Evolutionary conservation across 1,140 invertebrate genomes (phyloP), one percentile per base, ranked within the genome.

Genomic region (Lanistes nyassanus): DNA sequence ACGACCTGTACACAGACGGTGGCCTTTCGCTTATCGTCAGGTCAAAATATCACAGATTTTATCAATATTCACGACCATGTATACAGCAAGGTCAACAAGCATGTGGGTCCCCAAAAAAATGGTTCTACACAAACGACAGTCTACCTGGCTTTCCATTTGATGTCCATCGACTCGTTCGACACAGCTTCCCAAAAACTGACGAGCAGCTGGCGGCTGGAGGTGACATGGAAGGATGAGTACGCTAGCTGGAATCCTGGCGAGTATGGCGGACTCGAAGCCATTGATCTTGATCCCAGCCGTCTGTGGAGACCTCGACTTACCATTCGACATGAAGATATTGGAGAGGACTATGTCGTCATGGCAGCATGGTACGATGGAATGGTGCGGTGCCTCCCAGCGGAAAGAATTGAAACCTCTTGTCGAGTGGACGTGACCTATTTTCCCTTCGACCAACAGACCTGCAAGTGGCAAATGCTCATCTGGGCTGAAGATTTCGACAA

Each of bases 361-460:
- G 53, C 21, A 0, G 29, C 69, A 3, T 29, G 81, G 85, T 94
- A 95, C 88, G 97, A 97, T 90, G 97, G 97, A 29, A 96, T 95
- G 90, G 96, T 98, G 58, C 91, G 94, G 56, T 98, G 96, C 96
- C 96, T 96, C 86, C 96, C 96, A 60, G 96, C 96, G 37, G 97
- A 97, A 6, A 98, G 98, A 86, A 98, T 98, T 87, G 98, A 98
- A 87, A 97, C 96, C 3, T 97, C 95, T 7, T 99, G 97, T 37
- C 53, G 36, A 4, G 58, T 76, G 69, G 96, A 98, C 85, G 97
- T 98, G n/a, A 76, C 69, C 13, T 73, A 68, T 29, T 80, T 79
- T 47, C 79, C 96, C 1, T 98, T 97, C 85, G 96, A 98, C 90
- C 23, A 96, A 89, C 66, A 98, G 88, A 96, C 94, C 42, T 98